Conservation (phyloP, 2,888 invertebrate genomes). For the Oligia strigilis region DNA sequence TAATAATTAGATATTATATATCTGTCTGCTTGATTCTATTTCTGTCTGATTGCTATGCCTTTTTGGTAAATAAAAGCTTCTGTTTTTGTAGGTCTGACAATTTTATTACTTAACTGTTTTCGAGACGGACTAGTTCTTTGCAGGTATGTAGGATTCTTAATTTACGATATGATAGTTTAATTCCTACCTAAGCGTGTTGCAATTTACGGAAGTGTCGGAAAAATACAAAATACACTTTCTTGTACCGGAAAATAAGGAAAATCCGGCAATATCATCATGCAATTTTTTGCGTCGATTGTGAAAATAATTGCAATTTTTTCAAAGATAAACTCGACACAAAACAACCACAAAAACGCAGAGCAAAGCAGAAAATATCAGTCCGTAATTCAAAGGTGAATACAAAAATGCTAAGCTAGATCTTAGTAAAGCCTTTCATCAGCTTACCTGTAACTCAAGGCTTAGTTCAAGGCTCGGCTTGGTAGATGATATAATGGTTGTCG, state of each 20-base stretch:
- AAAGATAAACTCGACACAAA: background rate
- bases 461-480: slow-evolving; percentile 68
- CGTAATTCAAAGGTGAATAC: slow-evolving; percentile 3
- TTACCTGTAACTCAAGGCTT: slow-evolving; percentile 52
- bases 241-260: background rate
- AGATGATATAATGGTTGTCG: slow-evolving; percentile 65
- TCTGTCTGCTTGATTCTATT: too few relatives aligned
- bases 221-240: background rate
- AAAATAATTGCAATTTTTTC: slow-evolving; percentile 12
- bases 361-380: background rate
- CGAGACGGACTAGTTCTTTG: background rate
- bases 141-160: too few relatives aligned
- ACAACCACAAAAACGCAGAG: background rate
- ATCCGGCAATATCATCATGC: background rate
- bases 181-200: background rate
- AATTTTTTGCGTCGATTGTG: background rate
- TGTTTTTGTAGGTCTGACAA: background rate
- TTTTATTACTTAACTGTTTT: background rate
- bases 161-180: background rate
- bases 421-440: slow-evolving; percentile 39
- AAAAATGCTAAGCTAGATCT: slow-evolving; percentile 11
- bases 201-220: background rate
- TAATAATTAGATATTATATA: too few relatives aligned
- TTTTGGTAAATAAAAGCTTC: background rate
- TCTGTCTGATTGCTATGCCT: too few relatives aligned